Base-by-base conservation (phyloP, 1,140 invertebrate genomes). In the Hermetia illucens region DNA sequence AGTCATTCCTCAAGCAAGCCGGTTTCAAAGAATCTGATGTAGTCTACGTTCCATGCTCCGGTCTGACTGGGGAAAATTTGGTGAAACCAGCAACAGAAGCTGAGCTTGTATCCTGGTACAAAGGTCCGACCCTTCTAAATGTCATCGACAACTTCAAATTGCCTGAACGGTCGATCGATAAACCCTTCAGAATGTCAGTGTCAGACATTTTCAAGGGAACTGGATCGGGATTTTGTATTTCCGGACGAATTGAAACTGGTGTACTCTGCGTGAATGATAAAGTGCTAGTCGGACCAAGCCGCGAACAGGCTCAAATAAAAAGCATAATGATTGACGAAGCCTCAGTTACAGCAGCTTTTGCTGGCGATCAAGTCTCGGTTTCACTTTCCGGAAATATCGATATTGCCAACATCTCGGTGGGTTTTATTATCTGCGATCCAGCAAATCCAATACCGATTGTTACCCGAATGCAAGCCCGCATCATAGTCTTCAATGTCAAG, bases 131-230 rank as follows among this genome's bases (percentile, higher is more conserved):
- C 43, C 62, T 94, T 1, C 47, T 92, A 18, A 72, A 88, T 51
- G 81, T 86, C 22, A 86, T 94, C 41, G 81, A 92, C 61, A 74
- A 76, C 41, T 86, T 96, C 45, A 79, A 82, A 54, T 73, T 83
- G 25, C 89, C 84, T 4, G 74, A 81, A 38, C 71, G 92, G 31
- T 77, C 82, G n/a, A 71, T 95, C 5, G 69, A 81, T 16, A 89
- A 90, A 55, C 86, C 92, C 8, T 77, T 98, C 33, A 71, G 94
- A n/a, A 73, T 94, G 59, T 84, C 86, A 17, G 72, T 98, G 0
- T 86, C 82, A 54, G 95, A 99, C 68, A 79, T 98, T 41, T 95
- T 87, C 55, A 98, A 98, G 69, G 83, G 88, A 5, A 79, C 81
- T 9, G 82, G 84, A 1, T 81, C 82, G 2, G 82, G 84, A 3